Evolutionary conservation across 2,113 vertebrate species (phyloP).

Genomic region (Budorcas taxicolor): DNA sequence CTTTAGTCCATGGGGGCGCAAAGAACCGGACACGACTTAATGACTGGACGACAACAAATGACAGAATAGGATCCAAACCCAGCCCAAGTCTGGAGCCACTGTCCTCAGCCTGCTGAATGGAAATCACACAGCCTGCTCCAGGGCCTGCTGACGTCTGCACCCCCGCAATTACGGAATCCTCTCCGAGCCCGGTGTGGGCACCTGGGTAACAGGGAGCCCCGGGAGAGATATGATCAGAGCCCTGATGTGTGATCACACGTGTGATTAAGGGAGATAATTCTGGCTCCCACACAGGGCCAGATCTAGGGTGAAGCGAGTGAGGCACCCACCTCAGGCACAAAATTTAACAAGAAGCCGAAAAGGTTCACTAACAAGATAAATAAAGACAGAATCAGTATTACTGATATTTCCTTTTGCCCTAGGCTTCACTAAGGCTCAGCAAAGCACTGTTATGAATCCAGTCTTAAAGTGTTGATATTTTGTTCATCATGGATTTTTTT

Average conservation of each 20-base stretch:
- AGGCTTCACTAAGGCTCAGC: neutral
- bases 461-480: neutral
- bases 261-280: neutral
- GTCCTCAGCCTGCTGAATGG: neutral
- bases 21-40: neutral
- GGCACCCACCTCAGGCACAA: neutral
- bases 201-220: neutral
- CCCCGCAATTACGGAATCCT: neutral
- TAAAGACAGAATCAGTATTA: neutral
- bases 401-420: neutral
- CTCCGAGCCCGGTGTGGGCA: neutral
- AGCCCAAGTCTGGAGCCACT: neutral
- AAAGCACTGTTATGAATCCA: neutral
- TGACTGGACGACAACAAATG: neutral
- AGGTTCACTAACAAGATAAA: neutral
- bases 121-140: neutral
- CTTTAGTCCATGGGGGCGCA: neutral
- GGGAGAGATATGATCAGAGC: neutral
- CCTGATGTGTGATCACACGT: neutral
- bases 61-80: neutral
- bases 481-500: neutral
- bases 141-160: rapidly evolving
- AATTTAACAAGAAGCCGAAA: neutral
- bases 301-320: neutral
- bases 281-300: neutral